Percentiles rank a stretch among this genome's conserved stretches.
phyloP scores from a whole-genome alignment of 2,888 invertebrate species.

The Smittia sp. region DNA sequence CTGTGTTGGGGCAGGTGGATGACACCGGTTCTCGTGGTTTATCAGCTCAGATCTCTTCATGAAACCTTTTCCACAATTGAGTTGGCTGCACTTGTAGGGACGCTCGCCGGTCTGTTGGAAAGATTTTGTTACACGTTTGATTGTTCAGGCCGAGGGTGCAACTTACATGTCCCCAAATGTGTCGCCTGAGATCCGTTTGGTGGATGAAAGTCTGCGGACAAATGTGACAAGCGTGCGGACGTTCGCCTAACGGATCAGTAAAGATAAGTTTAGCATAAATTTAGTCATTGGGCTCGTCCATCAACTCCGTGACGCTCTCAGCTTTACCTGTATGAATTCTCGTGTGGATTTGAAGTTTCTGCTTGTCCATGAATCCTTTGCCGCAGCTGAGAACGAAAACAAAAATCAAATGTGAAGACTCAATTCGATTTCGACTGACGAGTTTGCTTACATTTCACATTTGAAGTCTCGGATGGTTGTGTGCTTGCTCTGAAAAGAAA shows the following conservation, averaged over 20 bases:
- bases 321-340: conserved; percentile 31
- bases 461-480: conserved; percentile 14
- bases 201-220: conserved; percentile 30
- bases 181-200: conserved; percentile 33
- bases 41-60: conserved; percentile 26
- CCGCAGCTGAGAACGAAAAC: conserved; percentile 10
- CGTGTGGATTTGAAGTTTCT: conserved; percentile 34
- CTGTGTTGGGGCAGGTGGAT: background rate
- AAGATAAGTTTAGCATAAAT: background rate
- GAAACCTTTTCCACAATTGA: conserved; percentile 24
- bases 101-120: background rate
- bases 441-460: conserved; percentile 10
- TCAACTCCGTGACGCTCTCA: too few species aligned
- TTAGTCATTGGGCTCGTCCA: background rate
- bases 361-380: conserved; percentile 34
- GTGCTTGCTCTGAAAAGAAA: conserved; percentile 10
- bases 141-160: background rate
- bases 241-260: background rate
- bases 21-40: conserved; percentile 28
- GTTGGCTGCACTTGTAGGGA: background rate
- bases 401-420: too few species aligned
- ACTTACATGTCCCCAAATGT: conserved; percentile 25
- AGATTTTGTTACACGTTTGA: background rate
- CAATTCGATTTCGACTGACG: background rate
- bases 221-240: conserved; percentile 24